phyloP scores from a whole-genome alignment of 2,888 invertebrate genomes.

The Miltochrista miniata region DNA sequence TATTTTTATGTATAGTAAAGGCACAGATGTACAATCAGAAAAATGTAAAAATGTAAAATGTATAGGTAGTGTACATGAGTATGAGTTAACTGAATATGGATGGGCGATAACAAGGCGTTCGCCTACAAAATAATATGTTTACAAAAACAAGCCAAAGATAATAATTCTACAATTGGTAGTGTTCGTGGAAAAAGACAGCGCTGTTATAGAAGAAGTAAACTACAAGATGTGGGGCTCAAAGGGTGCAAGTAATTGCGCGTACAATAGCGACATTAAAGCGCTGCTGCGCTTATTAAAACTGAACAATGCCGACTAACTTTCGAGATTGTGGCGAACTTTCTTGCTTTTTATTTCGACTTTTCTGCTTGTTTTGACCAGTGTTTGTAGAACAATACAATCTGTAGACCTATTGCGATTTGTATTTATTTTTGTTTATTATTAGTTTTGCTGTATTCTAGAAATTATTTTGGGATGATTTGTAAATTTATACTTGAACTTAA shows the following conservation, averaged over 20 bases:
- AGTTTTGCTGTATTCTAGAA: background rate
- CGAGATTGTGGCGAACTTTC: constrained; percentile 21
- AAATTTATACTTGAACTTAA: no score
- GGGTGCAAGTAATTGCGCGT: constrained; percentile 36
- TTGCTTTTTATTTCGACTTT: constrained; percentile 6
- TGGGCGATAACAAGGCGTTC: no score
- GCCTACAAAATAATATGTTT: no score
- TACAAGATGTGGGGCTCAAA: constrained; percentile 14
- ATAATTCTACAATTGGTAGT: background rate
- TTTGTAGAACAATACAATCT: background rate
- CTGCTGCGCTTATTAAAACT: constrained; percentile 38
- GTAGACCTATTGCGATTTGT: background rate
- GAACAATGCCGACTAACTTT: constrained; percentile 30
- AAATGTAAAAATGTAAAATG: no score
- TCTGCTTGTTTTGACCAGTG: background rate
- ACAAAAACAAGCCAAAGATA: background rate
- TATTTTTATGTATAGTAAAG: no score
- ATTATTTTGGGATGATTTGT: background rate
- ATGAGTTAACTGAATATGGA: no score
- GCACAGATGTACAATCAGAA: no score
- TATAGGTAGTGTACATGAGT: no score
- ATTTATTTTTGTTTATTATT: background rate
- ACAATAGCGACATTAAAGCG: constrained; percentile 34
- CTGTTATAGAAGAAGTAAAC: constrained; percentile 21
- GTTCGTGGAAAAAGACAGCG: constrained; percentile 10